Evolutionary conservation across 1,140 invertebrate genomes (phyloP).

Genomic region (Drosophila nannoptera): DNA sequence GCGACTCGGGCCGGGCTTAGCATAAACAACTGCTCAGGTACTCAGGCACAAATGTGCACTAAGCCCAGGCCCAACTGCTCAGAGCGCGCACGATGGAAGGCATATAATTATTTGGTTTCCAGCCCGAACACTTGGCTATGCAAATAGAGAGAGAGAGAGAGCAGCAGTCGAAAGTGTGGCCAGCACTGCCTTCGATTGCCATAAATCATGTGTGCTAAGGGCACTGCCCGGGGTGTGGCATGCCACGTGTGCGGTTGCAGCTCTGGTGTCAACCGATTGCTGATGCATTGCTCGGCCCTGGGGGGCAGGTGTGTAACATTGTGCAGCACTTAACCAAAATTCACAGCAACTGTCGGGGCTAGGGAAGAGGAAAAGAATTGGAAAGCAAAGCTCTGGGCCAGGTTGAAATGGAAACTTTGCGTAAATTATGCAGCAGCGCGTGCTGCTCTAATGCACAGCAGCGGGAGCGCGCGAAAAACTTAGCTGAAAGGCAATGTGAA

Average conservation of each 20-base stretch:
- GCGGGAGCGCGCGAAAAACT: conserved; percentile 7
- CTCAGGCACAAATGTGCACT: conserved; percentile 75
- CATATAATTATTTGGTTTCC: conserved; percentile 77
- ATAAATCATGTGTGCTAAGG: conserved; percentile 62
- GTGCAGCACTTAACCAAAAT: conserved; percentile 51
- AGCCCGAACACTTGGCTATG: conserved; percentile 32
- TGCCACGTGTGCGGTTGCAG: conserved; percentile 2
- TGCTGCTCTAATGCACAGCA: conserved; percentile 42
- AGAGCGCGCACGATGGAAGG: not conserved
- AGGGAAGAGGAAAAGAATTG: conserved; percentile 18
- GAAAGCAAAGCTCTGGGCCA: not conserved
- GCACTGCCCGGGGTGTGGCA: not conserved
- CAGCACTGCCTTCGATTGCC: conserved; percentile 59
- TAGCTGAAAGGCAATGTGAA: conserved; percentile 29
- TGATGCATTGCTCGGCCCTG: conserved; percentile 31
- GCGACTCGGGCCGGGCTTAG: conserved; percentile 70
- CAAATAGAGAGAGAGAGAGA: conserved; percentile 40
- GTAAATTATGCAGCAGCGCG: conserved; percentile 63
- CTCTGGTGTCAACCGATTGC: conserved; percentile 59
- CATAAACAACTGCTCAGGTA: conserved; percentile 73
- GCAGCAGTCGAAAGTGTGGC: conserved; percentile 14
- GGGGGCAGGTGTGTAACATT: conserved; percentile 26
- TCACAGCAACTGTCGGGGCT: not conserved
- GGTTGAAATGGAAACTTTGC: conserved; percentile 49
- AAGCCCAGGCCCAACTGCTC: conserved; percentile 44